Evolutionary conservation across 1,140 invertebrate species (phyloP).

Genomic region (Tachypleus tridentatus): DNA sequence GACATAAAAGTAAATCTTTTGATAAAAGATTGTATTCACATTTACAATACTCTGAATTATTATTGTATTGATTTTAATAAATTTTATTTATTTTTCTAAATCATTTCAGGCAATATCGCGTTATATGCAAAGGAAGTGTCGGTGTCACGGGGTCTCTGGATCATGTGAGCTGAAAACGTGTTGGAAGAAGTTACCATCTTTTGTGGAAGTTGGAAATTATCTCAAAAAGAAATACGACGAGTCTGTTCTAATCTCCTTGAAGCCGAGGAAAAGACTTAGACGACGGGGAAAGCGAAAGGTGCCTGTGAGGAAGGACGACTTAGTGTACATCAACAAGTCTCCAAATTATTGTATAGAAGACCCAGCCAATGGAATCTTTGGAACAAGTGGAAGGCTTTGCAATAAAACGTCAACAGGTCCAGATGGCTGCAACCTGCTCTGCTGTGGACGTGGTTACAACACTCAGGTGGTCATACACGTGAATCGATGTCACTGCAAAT

Average conservation of each 20-base stretch:
- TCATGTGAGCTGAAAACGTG: conserved; percentile 53
- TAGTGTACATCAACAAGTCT: conserved; percentile 50
- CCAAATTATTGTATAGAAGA: conserved; percentile 51
- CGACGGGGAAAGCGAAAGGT: conserved; percentile 25
- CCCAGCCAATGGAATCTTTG: conserved; percentile 43
- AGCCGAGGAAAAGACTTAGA: conserved; percentile 29
- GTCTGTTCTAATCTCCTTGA: conserved; percentile 34
- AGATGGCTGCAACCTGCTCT: conserved; percentile 49
- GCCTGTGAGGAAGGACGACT: conserved; percentile 26
- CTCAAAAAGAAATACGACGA: conserved; percentile 43
- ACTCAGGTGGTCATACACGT: conserved; percentile 36
- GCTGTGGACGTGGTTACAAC: conserved; percentile 51
- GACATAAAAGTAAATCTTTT: too few relatives aligned
- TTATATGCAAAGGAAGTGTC: conserved; percentile 45
- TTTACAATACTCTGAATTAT: too few relatives aligned
- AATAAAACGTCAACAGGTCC: conserved; percentile 51
- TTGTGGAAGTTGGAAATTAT: conserved; percentile 42
- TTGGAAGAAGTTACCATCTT: conserved; percentile 43
- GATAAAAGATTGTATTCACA: too few relatives aligned
- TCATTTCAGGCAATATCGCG: conserved; percentile 31
- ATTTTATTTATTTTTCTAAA: too few relatives aligned
- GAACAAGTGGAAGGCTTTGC: conserved; percentile 46
- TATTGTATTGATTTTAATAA: too few relatives aligned
- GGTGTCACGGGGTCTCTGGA: conserved; percentile 52
- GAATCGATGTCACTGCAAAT: conserved; percentile 46